A percentile compares a stretch with the other conserved stretches of the same genome.
Evolutionary conservation across 2,797 vertebrate species (phyloP).

Genomic region (Pangasius macronema): DNA sequence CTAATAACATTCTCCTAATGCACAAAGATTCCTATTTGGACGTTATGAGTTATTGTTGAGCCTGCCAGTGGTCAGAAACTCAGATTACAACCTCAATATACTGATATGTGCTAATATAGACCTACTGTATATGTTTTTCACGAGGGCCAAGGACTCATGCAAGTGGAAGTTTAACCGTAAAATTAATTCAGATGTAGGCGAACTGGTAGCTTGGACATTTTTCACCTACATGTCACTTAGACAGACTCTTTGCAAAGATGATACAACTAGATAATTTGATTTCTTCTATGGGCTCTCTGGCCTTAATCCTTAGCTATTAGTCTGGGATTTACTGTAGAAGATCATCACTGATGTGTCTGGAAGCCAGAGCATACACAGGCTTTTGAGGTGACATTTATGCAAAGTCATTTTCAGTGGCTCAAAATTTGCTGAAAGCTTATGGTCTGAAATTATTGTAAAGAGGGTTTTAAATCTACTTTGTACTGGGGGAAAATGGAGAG

Average conservation of each 20-base stretch:
- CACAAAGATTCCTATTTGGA: not conserved
- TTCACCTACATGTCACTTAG: conserved; percentile 11
- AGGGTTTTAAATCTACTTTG: not conserved
- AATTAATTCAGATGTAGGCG: not conserved
- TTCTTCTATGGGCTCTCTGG: conserved; percentile 41
- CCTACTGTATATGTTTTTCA: not conserved
- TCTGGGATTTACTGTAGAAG: conserved; percentile 25
- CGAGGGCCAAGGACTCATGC: not conserved
- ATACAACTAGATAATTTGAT: conserved; percentile 37
- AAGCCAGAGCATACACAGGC: conserved; percentile 29
- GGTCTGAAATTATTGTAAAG: not conserved
- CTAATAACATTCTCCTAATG: not conserved
- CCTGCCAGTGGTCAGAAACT: not conserved
- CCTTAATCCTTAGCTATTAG: conserved; percentile 46
- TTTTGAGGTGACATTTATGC: not conserved
- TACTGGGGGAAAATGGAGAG: not conserved
- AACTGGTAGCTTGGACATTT: not conserved
- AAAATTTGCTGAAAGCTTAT: not conserved
- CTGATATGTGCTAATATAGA: not conserved
- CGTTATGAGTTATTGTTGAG: not conserved
- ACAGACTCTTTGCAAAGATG: conserved; percentile 54
- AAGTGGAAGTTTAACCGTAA: not conserved
- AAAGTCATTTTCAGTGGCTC: not conserved
- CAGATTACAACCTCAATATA: not conserved
- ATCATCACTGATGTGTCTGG: conserved; percentile 26